Base-by-base conservation (phyloP, 1,140 invertebrate genomes). In the Microplitis mediator region DNA sequence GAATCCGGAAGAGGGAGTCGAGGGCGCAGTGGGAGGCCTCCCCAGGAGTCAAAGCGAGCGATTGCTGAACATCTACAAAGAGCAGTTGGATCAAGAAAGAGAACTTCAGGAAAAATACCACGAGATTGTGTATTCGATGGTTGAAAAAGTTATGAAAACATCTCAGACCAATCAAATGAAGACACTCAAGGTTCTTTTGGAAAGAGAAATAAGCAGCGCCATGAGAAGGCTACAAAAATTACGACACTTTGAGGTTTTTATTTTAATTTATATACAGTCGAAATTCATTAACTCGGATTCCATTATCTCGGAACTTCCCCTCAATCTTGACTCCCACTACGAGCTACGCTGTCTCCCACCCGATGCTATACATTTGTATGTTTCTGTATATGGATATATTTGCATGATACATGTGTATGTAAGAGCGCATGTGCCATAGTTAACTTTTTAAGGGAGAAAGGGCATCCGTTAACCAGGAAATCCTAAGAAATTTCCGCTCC, bases 101-200 rank as follows among this genome's bases (percentile, higher is more conserved):
- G 94, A 96, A 75, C 81, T 97, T 36, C 90, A 93, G 52, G 91
- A 95, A 81, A 94, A 95, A 78, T 97, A 97, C 82, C 93, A 96
- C 80, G 94, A 95, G 71, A 88, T 90, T 69, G 91, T 94, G 73
- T 95, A 92, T 82, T 85, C 89, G 4, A 90, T 91, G 2, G 88
- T 95, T 1, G 94, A 96, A 74, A 95, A 95, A 85, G 90, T 93
- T 32, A 91, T 97, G 85, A 91, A 91, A 72, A 84, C 88, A 35
- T 95, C 94, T 4, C 95, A 97, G 77, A 87, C 90, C 11, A 91
- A 91, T 70, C 95, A 97, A 85, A 85, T 94, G 79, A 95, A 96
- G 81, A 88, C 89, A 56, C 82, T 94, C 6, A 88, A 87, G 73
- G 87, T 87, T 65, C 77, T 83, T 35, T 77, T 95, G 61, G 93